Conservation (phyloP, 1,140 invertebrate species). For the Drosophila lini region DNA sequence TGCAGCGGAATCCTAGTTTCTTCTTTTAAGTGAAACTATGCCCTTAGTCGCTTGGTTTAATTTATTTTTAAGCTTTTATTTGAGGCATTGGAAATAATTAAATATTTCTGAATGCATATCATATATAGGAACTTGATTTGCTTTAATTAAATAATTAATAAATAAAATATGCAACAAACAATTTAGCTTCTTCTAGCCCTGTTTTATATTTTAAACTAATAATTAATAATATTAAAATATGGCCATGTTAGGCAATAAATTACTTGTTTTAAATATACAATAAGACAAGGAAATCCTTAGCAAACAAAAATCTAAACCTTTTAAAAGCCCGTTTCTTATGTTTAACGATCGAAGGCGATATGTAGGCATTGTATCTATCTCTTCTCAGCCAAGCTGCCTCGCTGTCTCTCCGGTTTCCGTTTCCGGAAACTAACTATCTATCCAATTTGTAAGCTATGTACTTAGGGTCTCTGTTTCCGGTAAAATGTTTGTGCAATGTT, state of each 20-base stretch:
- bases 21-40: neutral
- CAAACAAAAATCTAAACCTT: no score
- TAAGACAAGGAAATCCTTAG: neutral
- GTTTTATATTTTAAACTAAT: no score
- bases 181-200: no score
- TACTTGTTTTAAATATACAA: no score
- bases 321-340: neutral
- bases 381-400: neutral
- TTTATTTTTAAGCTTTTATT: neutral
- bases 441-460: neutral
- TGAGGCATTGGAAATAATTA: neutral
- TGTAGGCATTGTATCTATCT: no score
- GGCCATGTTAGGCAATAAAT: no score
- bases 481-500: neutral
- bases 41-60: neutral
- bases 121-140: neutral
- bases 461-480: neutral
- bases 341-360: neutral
- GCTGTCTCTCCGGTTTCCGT: conserved; percentile 1
- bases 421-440: conserved; percentile 8
- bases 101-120: neutral
- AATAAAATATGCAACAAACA: no score
- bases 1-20: neutral
- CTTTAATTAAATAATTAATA: neutral
- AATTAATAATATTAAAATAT: no score